These are phyloP conservation scores for Cremastinae sp. DNA, from an alignment of 2,888 invertebrate species.

Conservation along the genomic window DNA sequence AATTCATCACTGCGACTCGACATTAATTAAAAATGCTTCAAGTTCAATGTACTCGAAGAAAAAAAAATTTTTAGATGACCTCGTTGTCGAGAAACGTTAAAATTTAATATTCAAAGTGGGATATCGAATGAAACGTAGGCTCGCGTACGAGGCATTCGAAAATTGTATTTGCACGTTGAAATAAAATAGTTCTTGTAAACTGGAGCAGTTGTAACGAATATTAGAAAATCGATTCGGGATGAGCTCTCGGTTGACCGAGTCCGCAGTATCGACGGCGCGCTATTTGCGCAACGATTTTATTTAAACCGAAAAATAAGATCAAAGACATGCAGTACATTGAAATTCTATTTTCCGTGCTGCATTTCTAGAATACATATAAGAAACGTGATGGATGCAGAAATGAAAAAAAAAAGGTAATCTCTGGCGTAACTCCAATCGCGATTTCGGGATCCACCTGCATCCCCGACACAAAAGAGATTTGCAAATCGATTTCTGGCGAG, in stretches of 20 bases:
- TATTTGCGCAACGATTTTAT: background rate
- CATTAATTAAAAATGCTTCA: too few species aligned
- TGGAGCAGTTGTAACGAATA: slow-evolving; percentile 15
- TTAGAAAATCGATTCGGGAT: slow-evolving; percentile 15
- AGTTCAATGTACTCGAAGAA: too few species aligned
- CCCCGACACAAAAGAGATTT: slow-evolving; percentile 13
- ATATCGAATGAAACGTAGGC: too few species aligned
- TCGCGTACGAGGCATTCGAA: too few species aligned
- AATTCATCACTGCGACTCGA: background rate
- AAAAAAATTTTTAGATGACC: too few species aligned
- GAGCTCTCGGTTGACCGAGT: slow-evolving; percentile 7
- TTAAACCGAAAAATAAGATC: slow-evolving; percentile 32
- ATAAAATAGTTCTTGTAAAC: background rate
- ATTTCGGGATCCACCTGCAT: slow-evolving; percentile 65
- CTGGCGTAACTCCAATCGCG: slow-evolving; percentile 74
- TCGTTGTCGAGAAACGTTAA: too few species aligned
- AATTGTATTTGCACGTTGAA: background rate
- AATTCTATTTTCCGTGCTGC: slow-evolving; percentile 42
- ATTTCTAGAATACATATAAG: too few species aligned
- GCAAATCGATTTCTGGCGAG: background rate
- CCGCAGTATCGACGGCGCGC: background rate
- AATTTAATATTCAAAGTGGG: too few species aligned
- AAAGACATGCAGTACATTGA: slow-evolving; percentile 56
- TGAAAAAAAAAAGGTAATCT: slow-evolving; percentile 55
- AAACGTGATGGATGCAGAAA: slow-evolving; percentile 28